Evolutionary conservation across 2,797 vertebrate species (phyloP), one percentile per base, ranked within the genome.

Genomic region (Falco cherrug): DNA sequence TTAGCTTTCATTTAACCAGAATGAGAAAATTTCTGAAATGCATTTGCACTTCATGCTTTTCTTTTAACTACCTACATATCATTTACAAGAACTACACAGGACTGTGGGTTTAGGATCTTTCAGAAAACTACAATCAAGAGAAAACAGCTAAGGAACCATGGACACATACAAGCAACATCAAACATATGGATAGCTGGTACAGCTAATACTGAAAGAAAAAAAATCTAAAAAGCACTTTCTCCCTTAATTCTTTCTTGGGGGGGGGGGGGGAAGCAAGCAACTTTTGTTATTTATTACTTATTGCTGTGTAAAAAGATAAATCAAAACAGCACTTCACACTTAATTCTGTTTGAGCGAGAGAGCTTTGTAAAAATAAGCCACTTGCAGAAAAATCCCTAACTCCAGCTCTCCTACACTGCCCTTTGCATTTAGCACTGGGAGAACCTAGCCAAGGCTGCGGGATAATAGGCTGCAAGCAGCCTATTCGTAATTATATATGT

Each of bases 1-100:
- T 45, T 53, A 71, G 45, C 60, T 89, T 80, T 39, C 75, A 18
- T 75, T 75, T 70, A 43, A 70, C 10, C 64, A 84, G 19, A 82
- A 48, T 19, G 79, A 88, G 9, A 65, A 51, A 5, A 16, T 54
- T 78, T 54, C 37, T 69, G 50, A 65, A 67, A n/a, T 4, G 3
- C 3, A 19, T 50, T 63, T 80, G 6, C 2, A 29, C 19, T 71
- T 87, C 7, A 10, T 1, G 1, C 14, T 94, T 93, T 59, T 16
- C 29, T 53, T 91, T 68, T 74, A 92, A 70, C 13, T 57, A 5
- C 41, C 24, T 65, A 13, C 2, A 1, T 41, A 29, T 26, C 20
- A 5, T 75, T 59, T 33, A 26, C 3, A 2, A 5, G 2, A 82
- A 18, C 11, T 75, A 6, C 15, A 8, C 10, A 1, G 0, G 16